Conservation (phyloP, 1,140 invertebrate genomes). For the Drosophila saltans region DNA sequence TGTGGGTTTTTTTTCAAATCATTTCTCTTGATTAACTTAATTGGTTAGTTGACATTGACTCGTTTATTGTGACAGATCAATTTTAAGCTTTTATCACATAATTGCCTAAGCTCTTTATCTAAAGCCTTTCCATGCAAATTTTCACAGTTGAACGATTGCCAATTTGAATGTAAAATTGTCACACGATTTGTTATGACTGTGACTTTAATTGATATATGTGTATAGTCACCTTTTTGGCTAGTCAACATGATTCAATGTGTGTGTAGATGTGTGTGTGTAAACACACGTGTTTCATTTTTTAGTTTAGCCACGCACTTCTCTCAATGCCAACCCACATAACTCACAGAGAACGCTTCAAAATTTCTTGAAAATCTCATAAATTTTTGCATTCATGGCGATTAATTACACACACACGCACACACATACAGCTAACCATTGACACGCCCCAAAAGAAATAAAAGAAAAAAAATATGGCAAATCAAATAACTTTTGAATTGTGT, state of each 20-base stretch:
- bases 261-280: slow-evolving; percentile 27
- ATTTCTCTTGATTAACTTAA: slow-evolving; percentile 24
- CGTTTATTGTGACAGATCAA: slow-evolving; percentile 58
- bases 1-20: slow-evolving; percentile 5
- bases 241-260: slow-evolving; percentile 3
- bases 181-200: slow-evolving; percentile 76
- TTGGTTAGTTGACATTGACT: slow-evolving; percentile 50
- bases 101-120: slow-evolving; percentile 66
- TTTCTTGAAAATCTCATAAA: slow-evolving; percentile 73
- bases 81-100: slow-evolving; percentile 50
- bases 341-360: slow-evolving; percentile 60
- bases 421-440: slow-evolving; percentile 45
- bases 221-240: slow-evolving; percentile 46
- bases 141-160: slow-evolving; percentile 64
- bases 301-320: slow-evolving; percentile 58
- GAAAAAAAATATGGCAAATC: slow-evolving; percentile 18
- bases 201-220: slow-evolving; percentile 77
- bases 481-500: slow-evolving; percentile 16
- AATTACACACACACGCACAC: slow-evolving; percentile 62
- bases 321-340: slow-evolving; percentile 68
- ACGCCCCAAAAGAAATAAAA: slow-evolving; percentile 51
- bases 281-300: slow-evolving; percentile 58
- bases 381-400: slow-evolving; percentile 70
- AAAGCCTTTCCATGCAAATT: slow-evolving; percentile 72
- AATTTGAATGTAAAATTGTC: slow-evolving; percentile 64